Conservation (phyloP, 1,140 invertebrate genomes). For the Vanessa tameamea region DNA sequence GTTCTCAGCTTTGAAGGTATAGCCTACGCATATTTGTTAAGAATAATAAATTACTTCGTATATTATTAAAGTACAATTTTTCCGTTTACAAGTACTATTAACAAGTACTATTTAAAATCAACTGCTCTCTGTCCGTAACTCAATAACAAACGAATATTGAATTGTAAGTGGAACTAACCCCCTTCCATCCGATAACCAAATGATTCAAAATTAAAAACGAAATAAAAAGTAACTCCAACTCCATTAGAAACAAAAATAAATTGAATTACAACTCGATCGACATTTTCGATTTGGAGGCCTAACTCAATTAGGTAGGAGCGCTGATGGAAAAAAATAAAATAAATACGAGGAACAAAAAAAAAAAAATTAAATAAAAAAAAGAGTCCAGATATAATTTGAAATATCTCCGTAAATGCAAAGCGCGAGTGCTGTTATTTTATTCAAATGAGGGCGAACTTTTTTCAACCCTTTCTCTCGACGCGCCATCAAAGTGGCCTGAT, state of each 20-base stretch:
- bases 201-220: slow-evolving; percentile 71
- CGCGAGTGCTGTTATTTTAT: slow-evolving; percentile 81
- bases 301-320: slow-evolving; percentile 78
- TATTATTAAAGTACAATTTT: neutral
- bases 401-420: slow-evolving; percentile 81
- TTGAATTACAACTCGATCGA: slow-evolving; percentile 80
- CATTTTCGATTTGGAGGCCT: slow-evolving; percentile 79
- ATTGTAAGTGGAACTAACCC: slow-evolving; percentile 39
- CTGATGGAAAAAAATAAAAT: slow-evolving; percentile 79
- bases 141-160: slow-evolving; percentile 15
- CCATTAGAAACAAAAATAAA: slow-evolving; percentile 81
- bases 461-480: slow-evolving; percentile 74
- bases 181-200: slow-evolving; percentile 52
- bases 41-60: neutral
- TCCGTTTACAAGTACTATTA: neutral
- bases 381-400: slow-evolving; percentile 81
- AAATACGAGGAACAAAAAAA: slow-evolving; percentile 77
- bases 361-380: slow-evolving; percentile 74
- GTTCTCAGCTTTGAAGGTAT: no score
- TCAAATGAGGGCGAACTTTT: slow-evolving; percentile 80
- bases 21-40: neutral
- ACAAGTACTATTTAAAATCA: slow-evolving; percentile 1
- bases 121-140: neutral
- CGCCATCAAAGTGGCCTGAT: slow-evolving; percentile 80
- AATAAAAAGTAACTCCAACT: slow-evolving; percentile 72